phyloP scores from a whole-genome alignment of 2,888 invertebrate genomes.

The Zhuqinia jingwanae region DNA sequence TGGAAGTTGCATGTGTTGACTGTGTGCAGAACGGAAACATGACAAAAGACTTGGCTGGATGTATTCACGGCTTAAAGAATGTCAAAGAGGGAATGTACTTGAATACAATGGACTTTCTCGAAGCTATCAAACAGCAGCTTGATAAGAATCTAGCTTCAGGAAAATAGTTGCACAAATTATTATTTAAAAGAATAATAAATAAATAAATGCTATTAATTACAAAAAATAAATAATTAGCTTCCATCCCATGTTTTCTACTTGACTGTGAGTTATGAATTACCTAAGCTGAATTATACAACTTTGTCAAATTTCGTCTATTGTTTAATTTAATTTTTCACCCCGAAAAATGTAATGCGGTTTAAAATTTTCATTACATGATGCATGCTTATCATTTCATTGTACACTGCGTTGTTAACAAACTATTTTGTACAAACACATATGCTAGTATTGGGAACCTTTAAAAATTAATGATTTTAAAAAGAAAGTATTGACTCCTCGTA shows the following conservation, averaged over 20 bases:
- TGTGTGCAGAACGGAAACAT: slow-evolving; percentile 89
- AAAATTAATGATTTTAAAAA: neutral
- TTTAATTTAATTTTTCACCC: no score
- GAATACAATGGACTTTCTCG: slow-evolving; percentile 92
- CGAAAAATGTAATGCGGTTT: no score
- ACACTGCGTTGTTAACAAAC: neutral
- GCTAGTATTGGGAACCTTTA: no score
- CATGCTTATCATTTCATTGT: no score
- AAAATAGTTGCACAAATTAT: slow-evolving; percentile 3
- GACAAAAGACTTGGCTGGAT: slow-evolving; percentile 84
- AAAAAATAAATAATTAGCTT: neutral
- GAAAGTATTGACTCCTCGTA: slow-evolving; percentile 44
- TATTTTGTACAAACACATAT: neutral
- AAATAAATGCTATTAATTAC: neutral
- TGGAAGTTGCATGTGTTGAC: slow-evolving; percentile 92
- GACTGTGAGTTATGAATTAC: neutral
- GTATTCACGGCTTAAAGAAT: slow-evolving; percentile 91
- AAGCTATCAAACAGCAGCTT: slow-evolving; percentile 89
- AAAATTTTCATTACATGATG: no score
- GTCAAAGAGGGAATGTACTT: slow-evolving; percentile 91
- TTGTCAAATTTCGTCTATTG: no score
- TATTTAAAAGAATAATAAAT: neutral
- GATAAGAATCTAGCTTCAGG: slow-evolving; percentile 81
- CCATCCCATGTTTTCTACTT: neutral
- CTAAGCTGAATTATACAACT: no score